Evolutionary conservation across 2,113 vertebrate species (phyloP), one percentile per base, ranked within the genome.

Genomic region (Sterrhoptilus dennistouni): DNA sequence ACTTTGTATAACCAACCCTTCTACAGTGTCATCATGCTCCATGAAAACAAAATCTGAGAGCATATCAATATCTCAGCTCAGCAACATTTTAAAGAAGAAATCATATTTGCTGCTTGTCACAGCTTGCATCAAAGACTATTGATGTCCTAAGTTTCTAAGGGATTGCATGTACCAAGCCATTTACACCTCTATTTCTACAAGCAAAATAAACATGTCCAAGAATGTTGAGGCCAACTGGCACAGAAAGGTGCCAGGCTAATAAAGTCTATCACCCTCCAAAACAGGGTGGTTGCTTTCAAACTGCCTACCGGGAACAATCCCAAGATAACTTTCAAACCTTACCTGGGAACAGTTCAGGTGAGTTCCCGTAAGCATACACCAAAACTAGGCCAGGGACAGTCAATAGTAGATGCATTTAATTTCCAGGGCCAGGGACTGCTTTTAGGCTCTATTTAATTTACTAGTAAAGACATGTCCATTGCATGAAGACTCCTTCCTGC

Each of bases 221-320:
- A 87, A 29, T n/a, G 63, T 19, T 68, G 66, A 94, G 90, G 63
- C 78, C 82, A 96, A 60, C 57, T 83, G 95, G 88, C 82, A 91
- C 49, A 57, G 57, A 76, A 60, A 91, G 33, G 66, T 87, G 65
- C 36, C 82, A 50, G 40, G 57, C 70, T 84, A 74, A 77, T 93
- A 81, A 93, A 87, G 35, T 44, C 54, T 45, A 52, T 66, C 57
- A 68, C 40, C 35, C 61, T 71, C 40, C 80, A 89, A 54, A 94
- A 79, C 33, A 93, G 18, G 28, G n/a, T 66, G 80, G 54, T 60
- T 92, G 47, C 60, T 91, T 95, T 89, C 76, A 92, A 83, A 81
- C 28, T 78, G 81, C 74, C 53, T 78, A 47, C 57, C 1, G 49
- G 74, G 69, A 89, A 82, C 50, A 89, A 82, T 52, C 74, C 70